These are phyloP conservation scores for Paramuricea clavata DNA, from an alignment of 92 coral and sea anemone species.

Conservation along the genomic window DNA sequence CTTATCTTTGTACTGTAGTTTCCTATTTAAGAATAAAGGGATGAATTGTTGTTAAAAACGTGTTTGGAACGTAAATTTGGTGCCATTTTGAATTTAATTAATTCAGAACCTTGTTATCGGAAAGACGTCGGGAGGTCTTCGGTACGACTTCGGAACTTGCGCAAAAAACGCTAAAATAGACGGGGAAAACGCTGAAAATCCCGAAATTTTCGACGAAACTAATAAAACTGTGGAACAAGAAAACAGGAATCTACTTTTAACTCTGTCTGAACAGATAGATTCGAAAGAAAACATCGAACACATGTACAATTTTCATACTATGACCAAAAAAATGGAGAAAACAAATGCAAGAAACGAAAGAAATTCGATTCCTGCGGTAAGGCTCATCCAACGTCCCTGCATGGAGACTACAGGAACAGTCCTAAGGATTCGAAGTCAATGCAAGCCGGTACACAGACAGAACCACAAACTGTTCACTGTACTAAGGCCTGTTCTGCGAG, in stretches of 20 bases:
- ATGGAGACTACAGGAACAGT: conserved; percentile 61
- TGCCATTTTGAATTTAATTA: background rate
- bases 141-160: background rate
- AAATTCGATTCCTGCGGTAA: conserved; percentile 53
- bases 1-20: background rate
- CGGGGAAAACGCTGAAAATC: background rate
- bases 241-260: background rate
- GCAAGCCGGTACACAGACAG: conserved; percentile 24
- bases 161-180: background rate
- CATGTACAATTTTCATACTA: background rate
- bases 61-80: background rate
- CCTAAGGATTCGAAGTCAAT: background rate
- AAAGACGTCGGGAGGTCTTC: background rate
- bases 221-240: background rate
- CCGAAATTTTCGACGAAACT: background rate
- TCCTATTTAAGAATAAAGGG: background rate
- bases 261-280: background rate
- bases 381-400: conserved; percentile 68
- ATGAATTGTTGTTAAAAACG: background rate
- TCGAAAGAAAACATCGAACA: background rate
- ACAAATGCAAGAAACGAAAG: conserved; percentile 64
- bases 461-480: background rate
- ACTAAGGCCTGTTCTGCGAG: background rate
- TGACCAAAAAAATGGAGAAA: conserved; percentile 46
- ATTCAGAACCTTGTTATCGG: background rate